Base-by-base conservation (phyloP, 2,888 invertebrate species). In the Muschampia plurimacula region DNA sequence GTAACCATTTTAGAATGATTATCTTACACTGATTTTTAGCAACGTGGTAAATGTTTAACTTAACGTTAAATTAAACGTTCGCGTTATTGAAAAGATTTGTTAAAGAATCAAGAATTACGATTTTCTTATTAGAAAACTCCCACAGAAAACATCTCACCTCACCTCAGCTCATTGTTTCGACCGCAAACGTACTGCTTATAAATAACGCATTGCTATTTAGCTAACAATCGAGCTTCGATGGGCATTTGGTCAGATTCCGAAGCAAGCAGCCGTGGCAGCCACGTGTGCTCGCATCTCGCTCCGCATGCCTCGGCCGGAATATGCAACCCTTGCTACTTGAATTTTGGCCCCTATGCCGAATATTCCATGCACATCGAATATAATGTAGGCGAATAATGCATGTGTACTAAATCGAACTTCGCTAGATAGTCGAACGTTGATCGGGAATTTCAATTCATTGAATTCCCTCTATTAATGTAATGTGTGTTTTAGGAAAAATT, bases 221-320 rank as follows among this genome's bases (percentile, higher is more conserved):
- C 88, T 85, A 89, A 88, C 92, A 91, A 89, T 90, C 88, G 91
- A 85, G 89, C 85, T 84, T 81, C 90, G 89, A 89, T 92, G 92
- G 91, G 92, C 93, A 93, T 93, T 93, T 89, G 93, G 92, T 92
- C 87, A 91, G 93, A 94, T 94, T 94, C 93, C 93, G 84, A 82
- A 83, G 87, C 83, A 86, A 81, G 90, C 88, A 87, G 91, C 84
- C 89, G 86, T 84, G 88, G 90, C 83, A 89, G 93, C 90, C 92
- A 91, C 92, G 92, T 93, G 93, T 93, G 93, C 85, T 87, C 84
- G 87, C 87, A n/a, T n/a, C n/a, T n/a, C n/a, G n/a, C 86, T 87
- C 81, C 78, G 84, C 92, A 91, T 93, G 92, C 93, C 92, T 88
- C 84, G 67, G 79, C 79, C 84, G 82, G 92, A 89, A 88, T 92